Evolutionary conservation across 2,113 vertebrate species (phyloP).

Genomic region (Prochilodus magdalenae): DNA sequence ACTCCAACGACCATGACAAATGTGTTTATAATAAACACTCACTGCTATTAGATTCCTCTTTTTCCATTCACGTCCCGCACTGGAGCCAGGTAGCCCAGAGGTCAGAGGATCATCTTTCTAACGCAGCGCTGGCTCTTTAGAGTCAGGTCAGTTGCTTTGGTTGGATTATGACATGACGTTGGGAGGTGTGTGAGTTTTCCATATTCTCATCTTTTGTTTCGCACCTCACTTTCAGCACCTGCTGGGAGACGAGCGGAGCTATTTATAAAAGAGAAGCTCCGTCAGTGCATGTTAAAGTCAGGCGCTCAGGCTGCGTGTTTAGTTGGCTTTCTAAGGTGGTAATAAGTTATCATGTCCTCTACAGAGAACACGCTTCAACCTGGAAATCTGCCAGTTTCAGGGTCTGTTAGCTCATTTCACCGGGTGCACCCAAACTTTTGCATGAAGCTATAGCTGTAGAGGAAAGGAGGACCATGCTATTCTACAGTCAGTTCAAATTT

Average conservation of each 20-base stretch:
- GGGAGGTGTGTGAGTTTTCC: not conserved
- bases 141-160: not conserved
- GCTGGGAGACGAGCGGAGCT: constrained; percentile 18
- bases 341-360: too few relatives aligned
- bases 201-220: not conserved
- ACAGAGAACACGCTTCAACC: too few relatives aligned
- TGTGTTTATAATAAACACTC: not conserved
- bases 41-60: not conserved
- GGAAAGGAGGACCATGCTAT: too few relatives aligned
- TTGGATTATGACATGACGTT: not conserved
- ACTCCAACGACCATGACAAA: too few relatives aligned
- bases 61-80: not conserved
- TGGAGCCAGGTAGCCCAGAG: constrained; percentile 32
- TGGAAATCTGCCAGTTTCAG: too few relatives aligned
- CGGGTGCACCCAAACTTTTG: too few relatives aligned
- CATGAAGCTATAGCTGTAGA: too few relatives aligned
- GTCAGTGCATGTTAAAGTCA: not conserved
- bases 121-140: not conserved
- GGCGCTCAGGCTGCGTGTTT: not conserved
- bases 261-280: constrained; percentile 26
- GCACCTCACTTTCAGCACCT: constrained; percentile 18
- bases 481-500: too few relatives aligned
- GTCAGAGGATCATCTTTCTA: not conserved
- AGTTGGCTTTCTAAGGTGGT: too few relatives aligned
- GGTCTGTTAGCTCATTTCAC: too few relatives aligned